Conservation (phyloP, 2,797 vertebrate species). For the Oryzias sinensis region DNA sequence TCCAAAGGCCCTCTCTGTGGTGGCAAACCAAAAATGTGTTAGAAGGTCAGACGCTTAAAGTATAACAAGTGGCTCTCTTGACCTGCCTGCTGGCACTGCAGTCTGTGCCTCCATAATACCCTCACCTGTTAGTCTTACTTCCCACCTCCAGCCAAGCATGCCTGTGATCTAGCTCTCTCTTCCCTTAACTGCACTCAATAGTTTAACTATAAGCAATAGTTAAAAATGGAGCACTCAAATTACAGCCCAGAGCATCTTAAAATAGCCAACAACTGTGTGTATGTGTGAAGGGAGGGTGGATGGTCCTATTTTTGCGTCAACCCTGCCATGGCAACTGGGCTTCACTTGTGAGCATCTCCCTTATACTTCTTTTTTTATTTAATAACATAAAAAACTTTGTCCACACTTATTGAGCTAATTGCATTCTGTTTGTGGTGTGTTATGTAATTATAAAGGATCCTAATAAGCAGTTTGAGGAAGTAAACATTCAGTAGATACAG, state of each 20-base stretch:
- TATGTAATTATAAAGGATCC: conserved; percentile 30
- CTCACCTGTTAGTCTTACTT: conserved; percentile 33
- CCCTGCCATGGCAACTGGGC: conserved; percentile 76
- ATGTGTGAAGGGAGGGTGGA: conserved; percentile 26
- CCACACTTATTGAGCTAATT: conserved; percentile 52
- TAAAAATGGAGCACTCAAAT: conserved; percentile 62
- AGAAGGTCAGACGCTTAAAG: conserved; percentile 41
- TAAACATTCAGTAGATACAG: conserved; percentile 21
- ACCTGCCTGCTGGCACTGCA: conserved; percentile 45
- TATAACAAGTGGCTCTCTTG: conserved; percentile 56
- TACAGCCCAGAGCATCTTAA: conserved; percentile 56
- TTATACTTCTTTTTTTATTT: conserved; percentile 62
- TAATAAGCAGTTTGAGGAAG: conserved; percentile 32
- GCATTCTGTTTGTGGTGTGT: conserved; percentile 45
- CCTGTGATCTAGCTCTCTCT: conserved; percentile 22
- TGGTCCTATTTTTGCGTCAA: conserved; percentile 64
- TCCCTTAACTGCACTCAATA: conserved; percentile 21
- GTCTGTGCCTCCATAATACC: conserved; percentile 36
- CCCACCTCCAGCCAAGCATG: conserved; percentile 12
- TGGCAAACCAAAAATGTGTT: conserved; percentile 52
- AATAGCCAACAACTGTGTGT: conserved; percentile 54
- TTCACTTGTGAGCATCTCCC: conserved; percentile 57
- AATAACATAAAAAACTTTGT: conserved; percentile 68
- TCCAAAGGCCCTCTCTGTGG: conserved; percentile 25
- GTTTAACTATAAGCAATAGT: conserved; percentile 21